Conservation (phyloP, 2,888 invertebrate species). For the Cephus nigrinus region DNA sequence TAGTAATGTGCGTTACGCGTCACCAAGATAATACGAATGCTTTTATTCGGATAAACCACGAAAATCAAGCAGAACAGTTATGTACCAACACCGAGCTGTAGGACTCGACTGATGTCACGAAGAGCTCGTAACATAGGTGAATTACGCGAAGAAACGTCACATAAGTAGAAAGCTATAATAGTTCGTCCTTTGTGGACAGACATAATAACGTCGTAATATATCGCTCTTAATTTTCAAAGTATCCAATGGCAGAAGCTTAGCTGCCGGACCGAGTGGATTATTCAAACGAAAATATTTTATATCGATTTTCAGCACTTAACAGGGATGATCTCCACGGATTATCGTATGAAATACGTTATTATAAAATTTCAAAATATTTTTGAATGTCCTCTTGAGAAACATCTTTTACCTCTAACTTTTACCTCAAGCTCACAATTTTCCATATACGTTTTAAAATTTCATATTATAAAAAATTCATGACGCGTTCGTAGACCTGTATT, state of each 20-base stretch:
- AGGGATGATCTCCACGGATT: background rate
- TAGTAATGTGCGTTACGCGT: background rate
- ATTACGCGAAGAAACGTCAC: background rate
- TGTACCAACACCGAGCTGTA: background rate
- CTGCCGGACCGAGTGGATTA: background rate
- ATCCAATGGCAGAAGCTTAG: background rate
- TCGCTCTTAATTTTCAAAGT: background rate
- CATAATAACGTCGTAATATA: background rate
- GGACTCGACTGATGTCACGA: background rate
- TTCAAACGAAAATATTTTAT: background rate
- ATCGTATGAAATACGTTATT: background rate
- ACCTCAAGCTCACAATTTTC: background rate
- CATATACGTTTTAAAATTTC: background rate
- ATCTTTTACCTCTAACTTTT: background rate
- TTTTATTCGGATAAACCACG: background rate
- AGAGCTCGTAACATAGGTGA: background rate
- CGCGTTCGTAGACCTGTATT: background rate
- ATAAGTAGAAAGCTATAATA: background rate
- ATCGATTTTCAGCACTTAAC: background rate
- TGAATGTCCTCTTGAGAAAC: background rate
- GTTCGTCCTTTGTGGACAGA: background rate
- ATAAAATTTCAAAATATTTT: slow-evolving; percentile 16
- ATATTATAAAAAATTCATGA: background rate
- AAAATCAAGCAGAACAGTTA: background rate
- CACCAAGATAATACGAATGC: background rate